A percentile compares a stretch with the other conserved stretches of the same genome.
phyloP scores from a whole-genome alignment of 2,888 invertebrate species.

The Cataglyphis livida region DNA sequence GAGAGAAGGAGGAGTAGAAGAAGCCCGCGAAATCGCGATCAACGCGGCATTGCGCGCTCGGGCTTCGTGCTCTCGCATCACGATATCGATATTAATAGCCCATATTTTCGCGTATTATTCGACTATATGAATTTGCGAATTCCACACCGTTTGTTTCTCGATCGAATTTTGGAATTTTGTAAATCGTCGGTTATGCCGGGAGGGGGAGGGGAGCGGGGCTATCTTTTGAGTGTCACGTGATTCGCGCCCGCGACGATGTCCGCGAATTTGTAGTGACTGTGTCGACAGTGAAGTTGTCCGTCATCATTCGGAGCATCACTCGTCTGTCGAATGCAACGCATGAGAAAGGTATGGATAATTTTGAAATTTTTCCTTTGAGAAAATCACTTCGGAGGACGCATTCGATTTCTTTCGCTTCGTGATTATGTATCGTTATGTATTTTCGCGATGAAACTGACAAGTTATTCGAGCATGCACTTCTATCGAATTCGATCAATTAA shows the following conservation, averaged over 20 bases:
- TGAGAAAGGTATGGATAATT: background rate
- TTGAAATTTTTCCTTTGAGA: background rate
- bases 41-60: constrained; percentile 79
- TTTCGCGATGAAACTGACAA: background rate
- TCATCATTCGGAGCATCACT: background rate
- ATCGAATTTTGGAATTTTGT: background rate
- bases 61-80: constrained; percentile 77
- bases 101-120: background rate
- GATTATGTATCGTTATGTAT: background rate
- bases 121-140: background rate
- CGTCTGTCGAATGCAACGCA: background rate
- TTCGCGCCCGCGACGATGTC: background rate
- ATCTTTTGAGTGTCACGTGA: background rate
- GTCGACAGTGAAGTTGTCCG: background rate
- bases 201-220: background rate
- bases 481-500: background rate
- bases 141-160: background rate
- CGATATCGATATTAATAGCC: background rate
- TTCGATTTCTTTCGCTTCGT: background rate
- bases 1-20: constrained; percentile 49
- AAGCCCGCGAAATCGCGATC: constrained; percentile 79
- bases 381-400: background rate
- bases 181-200: too few species aligned
- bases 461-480: background rate
- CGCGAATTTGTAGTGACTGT: constrained; percentile 29